phyloP scores from a whole-genome alignment of 2,888 invertebrate genomes.

The Xestia rhomboidea region DNA sequence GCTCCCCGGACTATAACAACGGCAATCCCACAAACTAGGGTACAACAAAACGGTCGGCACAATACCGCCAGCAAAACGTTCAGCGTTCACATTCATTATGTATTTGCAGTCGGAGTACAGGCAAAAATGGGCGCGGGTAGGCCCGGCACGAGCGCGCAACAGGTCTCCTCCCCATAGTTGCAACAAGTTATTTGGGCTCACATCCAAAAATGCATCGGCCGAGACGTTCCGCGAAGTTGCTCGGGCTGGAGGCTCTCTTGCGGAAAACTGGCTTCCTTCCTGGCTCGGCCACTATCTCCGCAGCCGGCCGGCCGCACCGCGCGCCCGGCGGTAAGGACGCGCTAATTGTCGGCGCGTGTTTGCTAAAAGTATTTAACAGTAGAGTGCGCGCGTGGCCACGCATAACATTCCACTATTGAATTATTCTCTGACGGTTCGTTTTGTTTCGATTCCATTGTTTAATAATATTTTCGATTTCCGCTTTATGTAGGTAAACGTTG shows the following conservation, averaged over 20 bases:
- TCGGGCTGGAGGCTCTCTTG: slow-evolving; percentile 70
- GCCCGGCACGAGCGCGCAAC: slow-evolving; percentile 84
- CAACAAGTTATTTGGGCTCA: slow-evolving; percentile 90
- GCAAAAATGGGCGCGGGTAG: slow-evolving; percentile 84
- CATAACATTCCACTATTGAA: slow-evolving; percentile 71
- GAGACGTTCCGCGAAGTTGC: slow-evolving; percentile 80
- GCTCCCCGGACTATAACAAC: slow-evolving; percentile 77
- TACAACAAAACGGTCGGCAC: slow-evolving; percentile 79
- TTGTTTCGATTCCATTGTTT: slow-evolving; percentile 66
- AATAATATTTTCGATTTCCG: slow-evolving; percentile 61
- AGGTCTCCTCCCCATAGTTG: slow-evolving; percentile 84
- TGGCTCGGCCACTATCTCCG: slow-evolving; percentile 70
- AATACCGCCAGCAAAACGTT: slow-evolving; percentile 81
- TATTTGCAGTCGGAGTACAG: slow-evolving; percentile 83
- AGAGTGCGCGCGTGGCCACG: slow-evolving; percentile 70
- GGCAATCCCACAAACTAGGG: slow-evolving; percentile 75
- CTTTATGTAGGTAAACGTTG: slow-evolving; percentile 50
- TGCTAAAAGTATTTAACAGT: slow-evolving; percentile 63
- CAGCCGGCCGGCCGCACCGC: slow-evolving; percentile 37
- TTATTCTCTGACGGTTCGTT: slow-evolving; percentile 68
- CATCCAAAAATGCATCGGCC: slow-evolving; percentile 90
- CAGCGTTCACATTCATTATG: slow-evolving; percentile 88
- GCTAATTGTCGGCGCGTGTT: slow-evolving; percentile 66
- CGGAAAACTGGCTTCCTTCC: slow-evolving; percentile 80
- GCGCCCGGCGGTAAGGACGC: slow-evolving; percentile 47